Evolutionary conservation across 2,113 vertebrate species (phyloP).

Genomic region (Erythrocebus patas): DNA sequence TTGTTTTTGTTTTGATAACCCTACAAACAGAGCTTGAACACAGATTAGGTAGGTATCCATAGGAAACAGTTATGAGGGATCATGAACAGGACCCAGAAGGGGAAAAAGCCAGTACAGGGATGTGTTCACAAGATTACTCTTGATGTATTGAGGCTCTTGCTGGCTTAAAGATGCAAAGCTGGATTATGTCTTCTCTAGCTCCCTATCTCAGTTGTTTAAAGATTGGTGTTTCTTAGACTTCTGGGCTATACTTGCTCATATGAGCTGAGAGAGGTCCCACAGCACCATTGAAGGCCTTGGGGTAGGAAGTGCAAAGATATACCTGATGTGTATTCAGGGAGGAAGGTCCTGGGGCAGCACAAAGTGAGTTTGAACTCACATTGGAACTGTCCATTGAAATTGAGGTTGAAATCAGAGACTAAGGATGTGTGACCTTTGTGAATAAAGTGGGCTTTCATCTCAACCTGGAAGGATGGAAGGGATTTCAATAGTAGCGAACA

Average conservation of each 20-base stretch:
- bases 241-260: neutral
- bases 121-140: neutral
- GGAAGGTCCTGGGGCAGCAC: neutral
- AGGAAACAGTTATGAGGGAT: neutral
- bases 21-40: neutral
- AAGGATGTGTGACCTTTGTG: neutral
- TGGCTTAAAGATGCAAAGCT: neutral
- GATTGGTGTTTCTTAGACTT: neutral
- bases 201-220: neutral
- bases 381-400: neutral
- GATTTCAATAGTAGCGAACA: neutral
- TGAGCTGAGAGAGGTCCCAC: neutral
- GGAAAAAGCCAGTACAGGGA: neutral
- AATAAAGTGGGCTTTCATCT: neutral
- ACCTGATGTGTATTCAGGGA: neutral
- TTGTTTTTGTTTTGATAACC: neutral
- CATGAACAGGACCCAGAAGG: neutral
- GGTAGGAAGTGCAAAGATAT: neutral
- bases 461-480: neutral
- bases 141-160: neutral
- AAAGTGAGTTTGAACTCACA: neutral
- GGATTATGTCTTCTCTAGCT: neutral
- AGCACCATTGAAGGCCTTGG: neutral
- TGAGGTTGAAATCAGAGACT: neutral
- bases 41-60: neutral